These are phyloP conservation scores for Danio tinwini DNA, from an alignment of 2,797 vertebrate species.

Conservation along the genomic window DNA sequence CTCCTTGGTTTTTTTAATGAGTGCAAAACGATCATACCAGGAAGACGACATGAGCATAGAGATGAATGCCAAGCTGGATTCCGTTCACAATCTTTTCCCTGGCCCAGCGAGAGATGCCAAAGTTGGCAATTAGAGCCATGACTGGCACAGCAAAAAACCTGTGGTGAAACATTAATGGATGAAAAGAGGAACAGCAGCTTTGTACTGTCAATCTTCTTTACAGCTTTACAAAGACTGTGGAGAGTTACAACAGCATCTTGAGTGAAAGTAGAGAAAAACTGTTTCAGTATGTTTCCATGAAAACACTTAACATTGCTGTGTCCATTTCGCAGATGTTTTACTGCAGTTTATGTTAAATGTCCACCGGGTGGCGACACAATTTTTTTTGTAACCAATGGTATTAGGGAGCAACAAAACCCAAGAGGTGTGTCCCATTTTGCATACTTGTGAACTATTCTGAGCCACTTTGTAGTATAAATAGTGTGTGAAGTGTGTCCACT, in stretches of 20 bases:
- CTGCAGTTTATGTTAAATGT: not conserved
- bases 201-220: not conserved
- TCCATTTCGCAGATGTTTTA: not conserved
- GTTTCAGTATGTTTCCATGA: not conserved
- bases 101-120: constrained; percentile 93
- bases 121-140: constrained; percentile 92
- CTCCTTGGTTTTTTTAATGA: no score
- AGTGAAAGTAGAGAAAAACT: constrained; percentile 1
- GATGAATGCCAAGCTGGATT: constrained; percentile 91
- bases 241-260: not conserved
- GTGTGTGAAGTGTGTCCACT: not conserved
- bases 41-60: constrained; percentile 92
- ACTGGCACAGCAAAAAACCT: constrained; percentile 95
- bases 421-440: not conserved
- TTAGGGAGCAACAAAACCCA: not conserved
- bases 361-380: not conserved
- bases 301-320: not conserved
- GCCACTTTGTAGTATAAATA: not conserved
- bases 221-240: not conserved
- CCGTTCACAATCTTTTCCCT: constrained; percentile 95
- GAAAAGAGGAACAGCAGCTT: constrained; percentile 48
- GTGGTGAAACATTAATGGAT: constrained; percentile 42
- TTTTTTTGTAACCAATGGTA: not conserved
- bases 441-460: not conserved
- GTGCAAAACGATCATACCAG: constrained; percentile 71